A percentile compares a stretch with the other conserved stretches of the same genome.
Evolutionary conservation across 2,113 vertebrate genomes (phyloP).

Genomic region (Hippocampus mohnikei): DNA sequence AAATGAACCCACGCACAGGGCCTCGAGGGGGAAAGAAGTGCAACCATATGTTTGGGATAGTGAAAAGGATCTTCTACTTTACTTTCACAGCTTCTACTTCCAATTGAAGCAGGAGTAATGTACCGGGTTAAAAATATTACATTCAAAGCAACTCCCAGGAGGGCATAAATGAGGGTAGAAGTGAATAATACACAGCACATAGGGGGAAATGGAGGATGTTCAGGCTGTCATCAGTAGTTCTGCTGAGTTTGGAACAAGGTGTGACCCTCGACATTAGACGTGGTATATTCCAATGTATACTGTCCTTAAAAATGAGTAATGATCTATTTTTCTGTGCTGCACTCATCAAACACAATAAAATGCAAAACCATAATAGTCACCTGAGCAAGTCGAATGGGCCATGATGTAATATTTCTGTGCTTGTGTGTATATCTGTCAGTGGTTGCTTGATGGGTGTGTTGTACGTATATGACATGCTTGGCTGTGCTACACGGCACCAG

Average conservation of each 20-base stretch:
- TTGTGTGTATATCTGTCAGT: not conserved
- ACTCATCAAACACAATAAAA: not conserved
- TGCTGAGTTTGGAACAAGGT: constrained; percentile 43
- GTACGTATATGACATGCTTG: not conserved
- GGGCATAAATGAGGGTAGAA: not conserved
- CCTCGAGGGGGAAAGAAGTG: constrained; percentile 43
- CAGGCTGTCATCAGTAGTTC: constrained; percentile 39
- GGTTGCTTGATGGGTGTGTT: constrained; percentile 5
- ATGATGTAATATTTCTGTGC: not conserved
- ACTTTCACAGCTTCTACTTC: not conserved
- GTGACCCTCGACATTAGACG: constrained; percentile 26
- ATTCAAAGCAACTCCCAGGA: not conserved
- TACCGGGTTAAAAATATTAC: not conserved
- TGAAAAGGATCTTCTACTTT: constrained; percentile 7
- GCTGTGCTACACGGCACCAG: not conserved
- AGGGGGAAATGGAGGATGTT: constrained; percentile 33
- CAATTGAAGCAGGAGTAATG: not conserved
- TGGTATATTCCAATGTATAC: not conserved
- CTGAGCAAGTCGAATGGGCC: not conserved
- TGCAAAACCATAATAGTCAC: not conserved
- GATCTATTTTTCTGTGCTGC: not conserved
- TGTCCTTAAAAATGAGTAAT: not conserved
- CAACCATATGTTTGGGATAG: constrained; percentile 35
- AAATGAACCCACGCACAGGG: constrained; percentile 52
- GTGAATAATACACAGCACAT: not conserved